Evolutionary conservation across 2,888 invertebrate genomes (phyloP), one percentile per base, ranked within the genome.

Genomic region (Cryptus viduatorius): DNA sequence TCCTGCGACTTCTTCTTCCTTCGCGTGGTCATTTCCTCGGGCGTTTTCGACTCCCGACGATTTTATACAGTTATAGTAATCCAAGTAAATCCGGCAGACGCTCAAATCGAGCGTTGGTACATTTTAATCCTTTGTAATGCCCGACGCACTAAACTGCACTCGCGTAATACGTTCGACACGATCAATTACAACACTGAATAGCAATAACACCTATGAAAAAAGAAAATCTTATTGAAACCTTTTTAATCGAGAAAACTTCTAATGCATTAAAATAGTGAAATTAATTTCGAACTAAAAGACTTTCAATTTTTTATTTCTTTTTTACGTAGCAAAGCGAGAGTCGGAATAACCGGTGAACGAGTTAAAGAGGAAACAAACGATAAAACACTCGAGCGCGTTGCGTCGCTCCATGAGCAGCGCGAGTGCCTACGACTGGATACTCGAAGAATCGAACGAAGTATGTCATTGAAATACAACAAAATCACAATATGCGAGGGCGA

Each of bases 1-100:
- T 95, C 95, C 91, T 96, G 95, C 91, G 95, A 95, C 92, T 95
- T 95, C 94, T 96, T 96, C 94, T 96, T 96, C 92, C 96, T 95
- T 89, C 96, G 94, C 83, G 96, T 95, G 88, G 96, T 96, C 96
- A 96, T 96, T 87, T 90, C 86, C 71, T 79, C 83, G 73, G 68
- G 73, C 65, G 48, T 48, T 75, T 72, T n/a, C 64, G 75, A 64
- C 16, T 75, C 64, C 48, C 75, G 64, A 7, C 65, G 75, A 14
- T 76, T 56, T 8, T 16, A 8, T 61, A 65, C 50, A 48, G 50
- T 24, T 59, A 53, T 44, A 86, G 87, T 88, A 89, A 90, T 90
- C 90, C 90, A 88, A 82, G 86, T 87, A 87, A 37, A 87, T 81
- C 79, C 64, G 69, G 50, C 48, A 16, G 50, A 42, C 76, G 80